Evolutionary conservation across 1,140 invertebrate species (phyloP), one percentile per base, ranked within the genome.

Genomic region (Aphelenchoides besseyi): DNA sequence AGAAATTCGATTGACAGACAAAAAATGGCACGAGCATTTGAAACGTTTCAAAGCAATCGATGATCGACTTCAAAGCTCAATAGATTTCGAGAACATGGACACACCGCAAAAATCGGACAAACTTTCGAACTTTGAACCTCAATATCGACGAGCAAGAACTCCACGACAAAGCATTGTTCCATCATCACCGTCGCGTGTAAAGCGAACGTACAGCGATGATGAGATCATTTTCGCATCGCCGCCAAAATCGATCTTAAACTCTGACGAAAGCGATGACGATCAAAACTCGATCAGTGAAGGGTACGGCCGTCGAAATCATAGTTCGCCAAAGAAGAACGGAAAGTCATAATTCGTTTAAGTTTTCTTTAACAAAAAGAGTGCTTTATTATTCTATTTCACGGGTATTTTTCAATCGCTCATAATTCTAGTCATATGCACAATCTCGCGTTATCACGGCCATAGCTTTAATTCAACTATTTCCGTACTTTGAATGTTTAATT

Each of bases 11-110:
- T 52, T 62, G 18, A 57, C 74, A 30, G 75, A 75, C 18, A 32
- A 69, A 16, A 32, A 55, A 36, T 77, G 74, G 75, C 33, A 61
- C n/a, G 33, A 69, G 30, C 67, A 75, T 64, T n/a, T 77, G 55
- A 16, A 26, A 2, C 72, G 77, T 0, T 75, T 75, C 8, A 59
- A 66, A n/a, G 59, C 1, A 5, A 48, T 74, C 33, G 63, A 71
- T 32, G 30, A 37, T 9, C 61, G 63, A 69, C n/a, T n/a, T 2
- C 5, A 33, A 33, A 18, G 35, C 32, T 26, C n/a, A 0, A 32
- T 5, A 8, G 68, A 35, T 41, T 5, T 8, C 5, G 37, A 41
- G n/a, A n/a, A 41, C 37, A 41, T 5, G 41, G 12, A 48, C 41
- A 16, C 41, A 23, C 41, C 41, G 41, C 41, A 48, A 48, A 23